These are phyloP conservation scores for Plagodis pulveraria DNA, from an alignment of 2,888 invertebrate species.

Conservation along the genomic window DNA sequence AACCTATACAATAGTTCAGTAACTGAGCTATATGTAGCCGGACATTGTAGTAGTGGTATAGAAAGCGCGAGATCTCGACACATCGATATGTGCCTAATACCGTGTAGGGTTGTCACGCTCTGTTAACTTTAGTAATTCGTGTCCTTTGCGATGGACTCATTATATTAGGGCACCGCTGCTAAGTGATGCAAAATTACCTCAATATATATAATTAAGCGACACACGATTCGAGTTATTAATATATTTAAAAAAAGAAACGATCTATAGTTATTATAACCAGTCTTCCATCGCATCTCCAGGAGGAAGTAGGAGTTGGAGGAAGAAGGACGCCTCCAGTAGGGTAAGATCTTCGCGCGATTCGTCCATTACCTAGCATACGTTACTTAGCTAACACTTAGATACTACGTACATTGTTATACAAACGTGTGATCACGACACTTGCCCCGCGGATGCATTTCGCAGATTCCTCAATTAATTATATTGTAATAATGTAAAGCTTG, in stretches of 20 bases:
- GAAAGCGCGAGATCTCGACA: slow-evolving; percentile 15
- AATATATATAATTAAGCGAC: slow-evolving; percentile 52
- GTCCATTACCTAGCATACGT: slow-evolving; percentile 57
- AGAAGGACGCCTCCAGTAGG: slow-evolving; percentile 37
- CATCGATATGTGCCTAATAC: slow-evolving; percentile 31
- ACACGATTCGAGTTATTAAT: slow-evolving; percentile 41
- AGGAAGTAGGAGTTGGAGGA: slow-evolving; percentile 3
- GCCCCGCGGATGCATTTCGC: slow-evolving; percentile 47
- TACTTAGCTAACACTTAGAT: slow-evolving; percentile 54
- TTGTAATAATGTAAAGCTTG: slow-evolving; percentile 14
- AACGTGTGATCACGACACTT: slow-evolving; percentile 35
- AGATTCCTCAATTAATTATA: slow-evolving; percentile 43
- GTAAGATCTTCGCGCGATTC: slow-evolving; percentile 60
- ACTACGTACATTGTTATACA: slow-evolving; percentile 61
- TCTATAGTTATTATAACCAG: slow-evolving; percentile 49
- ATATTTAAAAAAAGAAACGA: slow-evolving; percentile 38
- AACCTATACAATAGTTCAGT: no score
- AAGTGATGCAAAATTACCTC: slow-evolving; percentile 55
- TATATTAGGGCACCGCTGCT: slow-evolving; percentile 50
- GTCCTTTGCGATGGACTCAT: slow-evolving; percentile 10
- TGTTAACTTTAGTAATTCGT: slow-evolving; percentile 7
- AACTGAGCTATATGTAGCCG: background rate
- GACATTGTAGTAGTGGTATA: slow-evolving; percentile 2
- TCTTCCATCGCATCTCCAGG: slow-evolving; percentile 63
- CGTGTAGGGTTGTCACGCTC: slow-evolving; percentile 11